Conservation (phyloP, 2,797 vertebrate species). For the Enteromius radiatus region DNA sequence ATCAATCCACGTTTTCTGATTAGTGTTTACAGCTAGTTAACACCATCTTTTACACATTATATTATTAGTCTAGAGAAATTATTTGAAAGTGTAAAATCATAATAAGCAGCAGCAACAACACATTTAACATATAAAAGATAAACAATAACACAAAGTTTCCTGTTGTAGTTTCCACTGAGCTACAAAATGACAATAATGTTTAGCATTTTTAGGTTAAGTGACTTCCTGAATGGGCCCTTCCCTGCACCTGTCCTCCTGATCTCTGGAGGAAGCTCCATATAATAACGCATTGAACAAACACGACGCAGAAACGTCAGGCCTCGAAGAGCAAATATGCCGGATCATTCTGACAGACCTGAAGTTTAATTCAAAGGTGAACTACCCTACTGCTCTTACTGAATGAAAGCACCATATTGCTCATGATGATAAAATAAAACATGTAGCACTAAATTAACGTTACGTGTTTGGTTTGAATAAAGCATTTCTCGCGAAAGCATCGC, state of each 20-base stretch:
- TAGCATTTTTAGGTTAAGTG: not conserved
- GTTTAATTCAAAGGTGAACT: constrained; percentile 25
- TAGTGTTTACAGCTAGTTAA: not conserved
- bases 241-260: constrained; percentile 45
- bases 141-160: not conserved
- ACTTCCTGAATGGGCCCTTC: constrained; percentile 43
- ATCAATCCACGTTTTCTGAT: not conserved
- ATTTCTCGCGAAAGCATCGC: not conserved
- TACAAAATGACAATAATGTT: constrained; percentile 1
- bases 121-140: not conserved
- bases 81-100: not conserved
- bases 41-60: not conserved
- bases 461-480: not conserved
- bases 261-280: constrained; percentile 2
- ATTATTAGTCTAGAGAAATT: not conserved
- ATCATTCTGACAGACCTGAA: constrained; percentile 12
- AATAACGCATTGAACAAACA: constrained; percentile 16
- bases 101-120: not conserved
- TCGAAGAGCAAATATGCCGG: constrained; percentile 36
- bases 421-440: not conserved
- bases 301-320: constrained; percentile 15
- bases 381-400: not conserved
- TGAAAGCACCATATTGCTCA: not conserved
- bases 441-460: not conserved
- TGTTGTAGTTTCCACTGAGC: not conserved